These are phyloP conservation scores for Nycticryphes semicollaris DNA, from an alignment of 2,113 vertebrate species.

Conservation along the genomic window DNA sequence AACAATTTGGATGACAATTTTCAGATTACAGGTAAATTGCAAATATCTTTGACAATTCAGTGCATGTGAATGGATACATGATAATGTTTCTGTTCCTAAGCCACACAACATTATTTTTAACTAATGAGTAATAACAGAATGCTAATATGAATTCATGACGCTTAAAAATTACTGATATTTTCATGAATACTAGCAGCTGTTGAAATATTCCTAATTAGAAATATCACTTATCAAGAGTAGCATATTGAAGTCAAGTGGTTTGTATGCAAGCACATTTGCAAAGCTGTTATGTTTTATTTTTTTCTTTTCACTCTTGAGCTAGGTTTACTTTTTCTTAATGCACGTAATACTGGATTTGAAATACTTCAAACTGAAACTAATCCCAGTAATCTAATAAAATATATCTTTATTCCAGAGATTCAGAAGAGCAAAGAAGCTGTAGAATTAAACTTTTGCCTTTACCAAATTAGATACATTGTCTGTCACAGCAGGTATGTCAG, in stretches of 20 bases:
- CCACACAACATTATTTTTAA: neutral
- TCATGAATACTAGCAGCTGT: neutral
- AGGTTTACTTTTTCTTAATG: neutral
- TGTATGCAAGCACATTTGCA: neutral
- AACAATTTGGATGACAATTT: neutral
- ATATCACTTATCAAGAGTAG: constrained; percentile 15
- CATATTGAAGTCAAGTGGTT: neutral
- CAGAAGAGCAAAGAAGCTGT: neutral
- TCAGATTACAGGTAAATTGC: neutral
- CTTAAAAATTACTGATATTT: constrained; percentile 5
- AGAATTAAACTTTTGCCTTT: constrained; percentile 23
- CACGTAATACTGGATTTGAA: neutral
- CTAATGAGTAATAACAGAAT: neutral
- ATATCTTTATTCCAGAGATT: neutral
- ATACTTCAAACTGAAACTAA: constrained; percentile 1
- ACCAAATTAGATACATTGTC: constrained; percentile 16
- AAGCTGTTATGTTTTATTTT: neutral
- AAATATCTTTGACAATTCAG: neutral
- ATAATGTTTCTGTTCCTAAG: neutral
- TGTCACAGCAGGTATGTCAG: neutral
- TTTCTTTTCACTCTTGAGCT: neutral
- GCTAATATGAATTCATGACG: neutral
- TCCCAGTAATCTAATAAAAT: neutral
- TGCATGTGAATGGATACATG: neutral
- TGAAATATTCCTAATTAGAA: constrained; percentile 26